phyloP scores from a whole-genome alignment of 2,797 vertebrate genomes.

The Aselliscus stoliczkanus region DNA sequence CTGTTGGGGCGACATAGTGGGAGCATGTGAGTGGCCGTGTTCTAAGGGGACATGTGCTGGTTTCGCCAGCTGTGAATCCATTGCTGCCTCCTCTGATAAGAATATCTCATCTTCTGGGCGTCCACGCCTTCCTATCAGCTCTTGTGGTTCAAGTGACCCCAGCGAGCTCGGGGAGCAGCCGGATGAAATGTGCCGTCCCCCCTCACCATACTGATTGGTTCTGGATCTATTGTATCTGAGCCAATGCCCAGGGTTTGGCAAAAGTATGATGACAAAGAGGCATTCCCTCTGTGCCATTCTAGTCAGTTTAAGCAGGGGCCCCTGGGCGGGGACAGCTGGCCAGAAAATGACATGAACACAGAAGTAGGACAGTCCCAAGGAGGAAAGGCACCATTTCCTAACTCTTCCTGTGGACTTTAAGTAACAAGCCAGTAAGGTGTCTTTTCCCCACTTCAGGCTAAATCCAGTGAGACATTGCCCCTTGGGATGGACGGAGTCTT shows the following conservation, averaged over 20 bases:
- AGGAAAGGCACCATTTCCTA: not conserved
- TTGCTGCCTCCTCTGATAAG: not conserved
- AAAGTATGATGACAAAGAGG: not conserved
- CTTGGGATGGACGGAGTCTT: not conserved
- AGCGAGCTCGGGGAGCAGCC: not conserved
- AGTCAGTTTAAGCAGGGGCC: not conserved
- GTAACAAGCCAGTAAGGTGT: not conserved
- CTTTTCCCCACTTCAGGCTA: not conserved
- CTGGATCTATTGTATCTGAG: not conserved
- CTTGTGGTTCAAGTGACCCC: not conserved
- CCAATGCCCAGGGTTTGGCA: not conserved
- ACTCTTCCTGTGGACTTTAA: not conserved
- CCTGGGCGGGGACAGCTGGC: fast-evolving
- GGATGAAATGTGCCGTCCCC: not conserved
- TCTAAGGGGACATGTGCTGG: not conserved
- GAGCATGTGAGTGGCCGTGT: not conserved
- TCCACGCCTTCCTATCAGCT: not conserved
- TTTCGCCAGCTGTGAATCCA: not conserved
- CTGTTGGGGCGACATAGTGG: not conserved
- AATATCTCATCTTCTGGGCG: not conserved
- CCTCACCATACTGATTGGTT: too few species aligned
- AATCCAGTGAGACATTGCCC: not conserved
- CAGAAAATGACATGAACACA: not conserved
- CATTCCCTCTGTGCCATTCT: not conserved
- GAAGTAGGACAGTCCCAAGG: not conserved